Conservation (phyloP, 2,888 invertebrate genomes). For the Xestia rhomboidea region DNA sequence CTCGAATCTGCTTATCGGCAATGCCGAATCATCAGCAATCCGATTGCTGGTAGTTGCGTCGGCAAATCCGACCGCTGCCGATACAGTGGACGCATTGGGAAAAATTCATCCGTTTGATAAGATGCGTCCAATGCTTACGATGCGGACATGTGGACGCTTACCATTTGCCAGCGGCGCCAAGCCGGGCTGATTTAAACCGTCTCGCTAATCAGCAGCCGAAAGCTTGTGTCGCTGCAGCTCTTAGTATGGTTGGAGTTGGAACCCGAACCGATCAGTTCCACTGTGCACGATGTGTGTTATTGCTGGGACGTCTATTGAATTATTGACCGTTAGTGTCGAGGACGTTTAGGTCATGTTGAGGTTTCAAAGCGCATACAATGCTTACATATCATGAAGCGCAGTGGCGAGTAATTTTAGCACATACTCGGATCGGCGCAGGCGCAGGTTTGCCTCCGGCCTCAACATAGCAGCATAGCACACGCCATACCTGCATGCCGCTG, state of each 20-base stretch:
- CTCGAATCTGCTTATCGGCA: too few species aligned
- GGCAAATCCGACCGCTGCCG: too few species aligned
- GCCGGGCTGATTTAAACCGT: not conserved
- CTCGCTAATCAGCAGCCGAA: not conserved
- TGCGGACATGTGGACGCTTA: too few species aligned
- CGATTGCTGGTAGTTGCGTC: too few species aligned
- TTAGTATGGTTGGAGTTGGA: not conserved
- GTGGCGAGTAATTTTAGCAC: conserved; percentile 12
- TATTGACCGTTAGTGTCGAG: not conserved
- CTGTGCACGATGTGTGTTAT: not conserved
- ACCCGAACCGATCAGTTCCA: not conserved
- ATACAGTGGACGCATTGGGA: too few species aligned
- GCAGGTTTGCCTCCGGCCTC: not conserved
- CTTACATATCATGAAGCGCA: conserved; percentile 1
- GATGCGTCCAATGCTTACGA: too few species aligned
- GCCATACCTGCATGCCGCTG: not conserved
- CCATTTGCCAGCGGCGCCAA: too few species aligned
- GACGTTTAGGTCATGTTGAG: not conserved
- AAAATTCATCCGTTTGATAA: too few species aligned
- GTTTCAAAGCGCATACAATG: not conserved
- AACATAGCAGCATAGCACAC: not conserved
- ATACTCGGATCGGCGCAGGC: not conserved
- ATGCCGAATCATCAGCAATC: too few species aligned
- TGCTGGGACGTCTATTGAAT: not conserved
- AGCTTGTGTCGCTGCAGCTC: not conserved